Evolutionary conservation across 2,113 vertebrate species (phyloP).

Genomic region (Seriola quinqueradiata): DNA sequence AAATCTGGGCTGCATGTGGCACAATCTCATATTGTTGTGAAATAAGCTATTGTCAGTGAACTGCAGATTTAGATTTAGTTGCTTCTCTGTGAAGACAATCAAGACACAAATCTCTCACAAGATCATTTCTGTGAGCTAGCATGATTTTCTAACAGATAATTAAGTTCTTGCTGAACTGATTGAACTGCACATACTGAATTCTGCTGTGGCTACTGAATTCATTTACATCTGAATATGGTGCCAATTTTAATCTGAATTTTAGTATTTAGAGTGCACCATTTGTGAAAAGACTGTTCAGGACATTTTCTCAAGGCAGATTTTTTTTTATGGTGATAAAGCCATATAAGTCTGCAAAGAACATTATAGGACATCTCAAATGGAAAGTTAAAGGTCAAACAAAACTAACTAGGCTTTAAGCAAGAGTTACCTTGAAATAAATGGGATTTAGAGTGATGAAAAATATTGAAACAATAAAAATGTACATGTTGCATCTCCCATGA

Average conservation of each 20-base stretch:
- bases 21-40: slow-evolving; percentile 1
- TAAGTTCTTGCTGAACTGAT: neutral
- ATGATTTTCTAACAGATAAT: slow-evolving; percentile 27
- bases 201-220: neutral
- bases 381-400: neutral
- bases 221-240: no score
- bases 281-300: neutral
- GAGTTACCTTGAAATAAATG: neutral
- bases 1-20: neutral
- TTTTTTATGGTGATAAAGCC: neutral
- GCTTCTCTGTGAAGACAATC: slow-evolving; percentile 18
- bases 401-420: neutral
- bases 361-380: neutral
- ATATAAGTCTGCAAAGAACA: neutral
- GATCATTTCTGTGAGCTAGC: neutral
- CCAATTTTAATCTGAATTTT: neutral
- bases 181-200: no score
- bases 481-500: neutral
- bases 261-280: neutral
- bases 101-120: slow-evolving; percentile 4
- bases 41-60: neutral
- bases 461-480: no score
- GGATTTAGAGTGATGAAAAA: neutral
- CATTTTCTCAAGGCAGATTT: slow-evolving; percentile 1
- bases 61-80: neutral